These are phyloP conservation scores for Lumbricus terrestris DNA, from an alignment of 2,888 invertebrate genomes.

Conservation along the genomic window DNA sequence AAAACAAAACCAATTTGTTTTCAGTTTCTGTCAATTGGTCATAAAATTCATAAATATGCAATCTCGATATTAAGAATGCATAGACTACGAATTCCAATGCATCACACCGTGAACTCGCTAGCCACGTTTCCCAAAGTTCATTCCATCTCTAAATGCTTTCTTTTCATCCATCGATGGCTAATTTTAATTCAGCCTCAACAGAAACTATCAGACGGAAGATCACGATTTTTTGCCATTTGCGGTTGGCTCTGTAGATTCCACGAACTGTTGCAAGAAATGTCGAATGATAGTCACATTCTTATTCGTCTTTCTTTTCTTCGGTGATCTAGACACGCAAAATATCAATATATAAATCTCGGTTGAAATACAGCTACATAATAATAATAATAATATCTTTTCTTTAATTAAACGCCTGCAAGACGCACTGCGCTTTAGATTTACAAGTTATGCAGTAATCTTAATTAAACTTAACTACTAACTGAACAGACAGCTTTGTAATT, in stretches of 20 bases:
- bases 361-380: neutral
- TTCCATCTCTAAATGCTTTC: neutral
- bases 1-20: neutral
- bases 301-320: neutral
- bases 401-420: too few relatives aligned
- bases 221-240: neutral
- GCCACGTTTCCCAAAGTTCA: neutral
- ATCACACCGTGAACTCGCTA: neutral
- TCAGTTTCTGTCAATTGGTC: neutral
- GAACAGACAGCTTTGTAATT: too few relatives aligned
- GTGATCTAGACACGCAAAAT: neutral
- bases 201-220: neutral
- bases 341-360: neutral
- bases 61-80: neutral
- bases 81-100: neutral
- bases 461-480: too few relatives aligned
- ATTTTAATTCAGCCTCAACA: neutral
- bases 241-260: neutral
- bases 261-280: neutral
- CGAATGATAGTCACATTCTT: neutral
- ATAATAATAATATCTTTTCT: too few relatives aligned
- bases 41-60: neutral
- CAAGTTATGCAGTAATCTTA: too few relatives aligned
- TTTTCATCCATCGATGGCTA: neutral
- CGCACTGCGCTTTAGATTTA: too few relatives aligned